Evolutionary conservation across 2,113 vertebrate species (phyloP), one percentile per base, ranked within the genome.

Genomic region (Triplophysa tibetana): DNA sequence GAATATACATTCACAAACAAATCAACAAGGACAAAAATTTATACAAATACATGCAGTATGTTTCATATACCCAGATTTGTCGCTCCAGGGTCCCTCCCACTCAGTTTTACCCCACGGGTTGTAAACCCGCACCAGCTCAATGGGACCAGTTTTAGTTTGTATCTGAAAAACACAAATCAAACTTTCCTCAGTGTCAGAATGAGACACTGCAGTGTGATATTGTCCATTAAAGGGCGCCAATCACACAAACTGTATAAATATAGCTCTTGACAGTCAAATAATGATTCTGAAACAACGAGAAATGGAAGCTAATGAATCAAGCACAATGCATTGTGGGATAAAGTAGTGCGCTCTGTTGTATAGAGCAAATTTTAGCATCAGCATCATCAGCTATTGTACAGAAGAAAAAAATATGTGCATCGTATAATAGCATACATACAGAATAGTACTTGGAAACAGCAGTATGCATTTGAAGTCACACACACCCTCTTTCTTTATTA

Each of bases 101-200:
- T 94, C 93, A 0, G 85, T 85, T 63, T 89, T 84, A 7, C 93
- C 93, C 93, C 93, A 94, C 6, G 93, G 93, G 81, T 94, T 94
- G 2, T 89, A 88, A 52, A 94, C 41, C 24, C 93, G 89, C 8
- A 94, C 86, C 84, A 94, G 65, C 29, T 90, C 82, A 60, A 81
- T 83, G 0, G 45, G 0, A 14, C 88, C 89, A 0, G 41, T 1
- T 0, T 19, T 0, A 0, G 87, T 92, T 66, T 80, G 50, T 45
- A 93, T 88, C 92, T 94, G 88, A 60, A 41, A 61, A n/a, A 75
- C 24, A 68, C 23, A 60, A 21, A 78, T 48, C 16, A 63, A 70
- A 77, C 8, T 1, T 17, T 54, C 14, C 50, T 14, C 17, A 16
- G 4, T 54, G 17, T 7, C 16, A 5, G 14, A 17, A 6, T 4